Percentiles rank a stretch among this genome's conserved stretches.
These are phyloP conservation scores for Hydrochoerus hydrochaeris DNA, from an alignment of 2,113 vertebrate genomes.

Conservation along the genomic window DNA sequence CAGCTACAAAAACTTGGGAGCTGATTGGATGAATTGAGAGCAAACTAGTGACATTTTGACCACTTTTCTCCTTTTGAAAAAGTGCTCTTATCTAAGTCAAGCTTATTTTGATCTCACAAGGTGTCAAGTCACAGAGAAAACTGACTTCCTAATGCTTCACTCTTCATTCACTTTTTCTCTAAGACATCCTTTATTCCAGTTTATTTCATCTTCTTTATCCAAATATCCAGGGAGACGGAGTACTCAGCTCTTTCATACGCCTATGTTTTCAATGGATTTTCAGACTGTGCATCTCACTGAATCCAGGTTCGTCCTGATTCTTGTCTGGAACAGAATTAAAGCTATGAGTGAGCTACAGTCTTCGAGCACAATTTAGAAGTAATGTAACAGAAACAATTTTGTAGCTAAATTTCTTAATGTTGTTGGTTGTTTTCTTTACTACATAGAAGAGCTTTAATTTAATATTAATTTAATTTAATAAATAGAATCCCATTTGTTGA, in stretches of 20 bases:
- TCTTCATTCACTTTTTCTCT: not conserved
- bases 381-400: not conserved
- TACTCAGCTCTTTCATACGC: not conserved
- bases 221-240: not conserved
- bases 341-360: not conserved
- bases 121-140: not conserved
- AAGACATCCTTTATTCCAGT: not conserved
- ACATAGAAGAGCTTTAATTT: not conserved
- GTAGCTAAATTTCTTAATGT: not conserved
- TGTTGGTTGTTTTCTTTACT: not conserved
- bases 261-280: not conserved
- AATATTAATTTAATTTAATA: too few relatives aligned
- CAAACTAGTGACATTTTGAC: not conserved
- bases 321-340: not conserved
- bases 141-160: not conserved
- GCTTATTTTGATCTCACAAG: not conserved
- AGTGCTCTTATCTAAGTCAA: not conserved
- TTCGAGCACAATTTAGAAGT: not conserved
- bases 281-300: not conserved
- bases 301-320: not conserved
- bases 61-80: not conserved
- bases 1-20: not conserved
- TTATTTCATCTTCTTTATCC: not conserved
- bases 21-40: not conserved
- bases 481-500: not conserved